phyloP scores from a whole-genome alignment of 2,113 vertebrate species.

The Hypanus sabinus region DNA sequence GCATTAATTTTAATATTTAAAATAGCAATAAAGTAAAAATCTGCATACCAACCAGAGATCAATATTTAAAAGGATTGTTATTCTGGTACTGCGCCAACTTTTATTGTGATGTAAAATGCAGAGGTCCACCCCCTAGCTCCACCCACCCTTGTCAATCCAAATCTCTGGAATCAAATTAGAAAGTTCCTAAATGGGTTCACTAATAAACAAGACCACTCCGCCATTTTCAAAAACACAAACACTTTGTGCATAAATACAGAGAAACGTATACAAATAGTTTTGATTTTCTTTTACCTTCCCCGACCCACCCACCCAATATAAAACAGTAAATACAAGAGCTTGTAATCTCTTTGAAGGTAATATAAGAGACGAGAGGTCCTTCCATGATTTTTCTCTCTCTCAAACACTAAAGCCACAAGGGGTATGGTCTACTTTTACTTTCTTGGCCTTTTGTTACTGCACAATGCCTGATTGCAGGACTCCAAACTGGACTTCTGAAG shows the following conservation, averaged over 20 bases:
- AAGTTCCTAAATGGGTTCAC: neutral
- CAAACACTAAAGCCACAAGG: slow-evolving; percentile 12
- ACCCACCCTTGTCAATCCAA: neutral
- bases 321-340: slow-evolving; percentile 41
- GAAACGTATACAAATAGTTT: slow-evolving; percentile 39
- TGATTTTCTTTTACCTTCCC: neutral
- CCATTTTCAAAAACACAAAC: slow-evolving; percentile 31
- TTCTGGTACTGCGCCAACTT: neutral
- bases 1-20: neutral
- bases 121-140: neutral
- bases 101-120: slow-evolving; percentile 8
- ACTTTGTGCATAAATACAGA: slow-evolving; percentile 39
- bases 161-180: neutral
- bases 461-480: slow-evolving; percentile 56
- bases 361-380: slow-evolving; percentile 38
- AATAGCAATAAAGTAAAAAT: slow-evolving; percentile 32
- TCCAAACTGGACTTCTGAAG: slow-evolving; percentile 47
- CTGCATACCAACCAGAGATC: neutral
- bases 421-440: neutral
- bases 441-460: neutral
- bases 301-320: slow-evolving; percentile 23
- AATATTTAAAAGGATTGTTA: neutral
- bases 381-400: slow-evolving; percentile 14
- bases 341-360: slow-evolving; percentile 33
- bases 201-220: slow-evolving; percentile 12